These are phyloP conservation scores for Silurus lanzhouensis DNA, from an alignment of 2,797 vertebrate genomes.

Conservation along the genomic window DNA sequence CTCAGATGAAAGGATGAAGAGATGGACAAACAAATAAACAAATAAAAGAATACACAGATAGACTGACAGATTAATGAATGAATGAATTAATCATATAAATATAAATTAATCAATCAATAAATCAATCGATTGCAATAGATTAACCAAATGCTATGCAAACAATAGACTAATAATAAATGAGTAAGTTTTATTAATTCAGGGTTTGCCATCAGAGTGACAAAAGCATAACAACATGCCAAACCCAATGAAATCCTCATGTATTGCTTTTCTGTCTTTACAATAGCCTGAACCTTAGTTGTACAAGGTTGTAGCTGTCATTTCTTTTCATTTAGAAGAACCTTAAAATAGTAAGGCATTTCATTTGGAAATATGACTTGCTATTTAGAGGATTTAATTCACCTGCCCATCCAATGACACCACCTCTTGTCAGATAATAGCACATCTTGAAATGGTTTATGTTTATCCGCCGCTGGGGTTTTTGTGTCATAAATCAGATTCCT, in stretches of 20 bases:
- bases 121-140: no score
- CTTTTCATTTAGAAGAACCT: neutral
- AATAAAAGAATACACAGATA: no score
- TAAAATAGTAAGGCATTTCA: neutral
- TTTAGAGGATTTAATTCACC: conserved; percentile 44
- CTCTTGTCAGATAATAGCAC: conserved; percentile 19
- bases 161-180: no score
- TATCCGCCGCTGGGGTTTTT: neutral
- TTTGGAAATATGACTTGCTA: conserved; percentile 37
- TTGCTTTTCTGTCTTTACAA: no score
- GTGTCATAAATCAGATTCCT: conserved; percentile 26
- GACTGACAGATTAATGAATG: neutral
- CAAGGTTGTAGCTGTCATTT: neutral
- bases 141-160: no score
- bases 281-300: neutral
- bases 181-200: no score
- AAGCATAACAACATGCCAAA: neutral
- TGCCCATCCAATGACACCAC: neutral
- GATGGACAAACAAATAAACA: no score
- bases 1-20: no score
- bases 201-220: no score
- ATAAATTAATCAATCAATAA: no score
- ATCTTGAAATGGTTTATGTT: conserved; percentile 11
- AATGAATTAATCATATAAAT: neutral
- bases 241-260: neutral